These are phyloP conservation scores for Marisa cornuarietis DNA, from an alignment of 1,140 invertebrate species.

Conservation along the genomic window DNA sequence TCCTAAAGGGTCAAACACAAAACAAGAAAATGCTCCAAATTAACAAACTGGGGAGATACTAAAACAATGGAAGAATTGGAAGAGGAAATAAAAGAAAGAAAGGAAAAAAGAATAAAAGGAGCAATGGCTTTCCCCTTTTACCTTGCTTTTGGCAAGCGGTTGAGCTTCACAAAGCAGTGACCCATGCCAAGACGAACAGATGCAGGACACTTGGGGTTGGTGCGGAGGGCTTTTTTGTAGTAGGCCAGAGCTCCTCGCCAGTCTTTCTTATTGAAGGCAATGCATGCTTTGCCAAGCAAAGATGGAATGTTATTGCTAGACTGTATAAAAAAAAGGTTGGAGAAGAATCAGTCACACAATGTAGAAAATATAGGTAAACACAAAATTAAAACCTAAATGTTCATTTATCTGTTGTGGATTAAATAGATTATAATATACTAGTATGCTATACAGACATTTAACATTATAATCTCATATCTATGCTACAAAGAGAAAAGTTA, in stretches of 20 bases:
- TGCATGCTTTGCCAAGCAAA: conserved; percentile 97
- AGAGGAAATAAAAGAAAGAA: no score
- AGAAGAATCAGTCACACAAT: background rate
- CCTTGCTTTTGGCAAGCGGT: conserved; percentile 95
- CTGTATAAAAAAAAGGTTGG: conserved; percentile 67
- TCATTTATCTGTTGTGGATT: no score
- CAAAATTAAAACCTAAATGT: no score
- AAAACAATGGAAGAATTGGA: no score
- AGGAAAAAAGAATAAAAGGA: no score
- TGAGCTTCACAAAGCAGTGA: conserved; percentile 97
- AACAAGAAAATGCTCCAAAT: conserved; percentile 8
- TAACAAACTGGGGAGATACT: no score
- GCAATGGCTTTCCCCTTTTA: conserved; percentile 45
- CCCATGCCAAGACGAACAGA: conserved; percentile 96
- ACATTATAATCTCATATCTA: no score
- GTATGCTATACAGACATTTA: no score
- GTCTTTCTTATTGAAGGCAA: conserved; percentile 76
- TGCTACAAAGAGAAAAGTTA: background rate
- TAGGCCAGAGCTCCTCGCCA: conserved; percentile 94
- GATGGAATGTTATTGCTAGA: conserved; percentile 93
- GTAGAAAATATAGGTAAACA: no score
- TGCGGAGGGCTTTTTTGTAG: conserved; percentile 96
- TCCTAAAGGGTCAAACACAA: conserved; percentile 65
- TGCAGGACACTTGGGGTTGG: conserved; percentile 96
- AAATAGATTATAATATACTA: no score